Evolutionary conservation across 2,113 vertebrate genomes (phyloP), one percentile per base, ranked within the genome.

Genomic region (Bostrychus sinensis): DNA sequence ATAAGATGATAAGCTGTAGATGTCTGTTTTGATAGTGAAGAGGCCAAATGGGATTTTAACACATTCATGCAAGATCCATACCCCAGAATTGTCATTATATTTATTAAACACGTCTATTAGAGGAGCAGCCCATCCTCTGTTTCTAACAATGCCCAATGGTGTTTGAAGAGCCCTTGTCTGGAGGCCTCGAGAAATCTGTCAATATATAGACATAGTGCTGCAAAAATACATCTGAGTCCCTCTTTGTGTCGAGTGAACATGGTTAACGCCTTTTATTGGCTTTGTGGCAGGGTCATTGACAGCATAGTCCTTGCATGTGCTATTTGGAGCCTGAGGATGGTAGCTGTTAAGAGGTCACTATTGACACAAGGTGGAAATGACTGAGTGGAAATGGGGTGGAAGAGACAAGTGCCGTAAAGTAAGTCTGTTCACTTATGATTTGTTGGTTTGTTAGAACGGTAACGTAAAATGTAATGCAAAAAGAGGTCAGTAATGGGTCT

Each of bases 261-360:
- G 63, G 55, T 74, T 68, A 78, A 72, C 77, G 75, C 64, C 32
- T 77, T 78, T 61, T 71, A 62, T 59, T 74, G 72, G 37, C 53
- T 69, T 4, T 55, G 56, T 59, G 56, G 48, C 82, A 28, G 63
- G 77, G 66, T 69, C 66, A 56, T 58, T 68, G 61, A 22, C 65
- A 56, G 62, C 66, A 1, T 23, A 48, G 78, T 56, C 83, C 68
- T 81, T 81, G 72, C 66, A 30, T 67, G 62, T 66, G 79, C 72
- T 81, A 77, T 82, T 70, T 71, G 77, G 59, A 75, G 79, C 50
- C 54, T 38, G 58, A 36, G 43, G 79, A 75, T 61, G 70, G 61
- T 62, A 81, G 68, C 58, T 62, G 61, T n/a, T 62, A 69, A 72
- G 60, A 42, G 56, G 42, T 77, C 57, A 80, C 70, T 72, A 56